phyloP scores from a whole-genome alignment of 2,888 invertebrate species.

The Polyommatus icarus region DNA sequence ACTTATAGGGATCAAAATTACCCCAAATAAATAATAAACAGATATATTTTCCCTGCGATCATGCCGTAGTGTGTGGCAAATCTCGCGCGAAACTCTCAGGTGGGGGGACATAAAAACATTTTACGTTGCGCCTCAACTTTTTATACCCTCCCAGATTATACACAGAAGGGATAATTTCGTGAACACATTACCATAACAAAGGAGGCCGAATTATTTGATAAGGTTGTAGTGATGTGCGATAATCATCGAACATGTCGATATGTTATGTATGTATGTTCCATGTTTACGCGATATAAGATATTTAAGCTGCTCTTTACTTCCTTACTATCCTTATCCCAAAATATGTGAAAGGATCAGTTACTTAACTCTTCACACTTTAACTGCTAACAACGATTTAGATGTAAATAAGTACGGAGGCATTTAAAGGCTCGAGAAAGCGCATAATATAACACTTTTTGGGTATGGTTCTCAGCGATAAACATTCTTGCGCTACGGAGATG shows the following conservation, averaged over 20 bases:
- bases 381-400: too few relatives aligned
- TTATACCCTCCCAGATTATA: slow-evolving; percentile 62
- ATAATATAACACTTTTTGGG: too few relatives aligned
- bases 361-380: too few relatives aligned
- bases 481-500: too few relatives aligned
- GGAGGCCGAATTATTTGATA: slow-evolving; percentile 72
- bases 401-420: too few relatives aligned
- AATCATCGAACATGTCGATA: neutral
- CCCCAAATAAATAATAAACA: slow-evolving; percentile 17
- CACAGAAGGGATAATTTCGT: slow-evolving; percentile 63
- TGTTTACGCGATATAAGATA: neutral
- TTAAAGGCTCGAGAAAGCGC: too few relatives aligned
- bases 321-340: too few relatives aligned
- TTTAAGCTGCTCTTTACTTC: too few relatives aligned
- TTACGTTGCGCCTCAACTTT: slow-evolving; percentile 47
- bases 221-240: slow-evolving; percentile 42
- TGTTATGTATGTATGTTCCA: too few relatives aligned
- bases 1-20: neutral
- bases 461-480: too few relatives aligned
- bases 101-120: slow-evolving; percentile 32
- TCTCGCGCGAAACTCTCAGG: slow-evolving; percentile 18
- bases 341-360: too few relatives aligned
- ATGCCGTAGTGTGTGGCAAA: neutral
- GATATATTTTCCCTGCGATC: neutral
- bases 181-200: slow-evolving; percentile 73